Evolutionary conservation across 1,140 invertebrate species (phyloP), one percentile per base, ranked within the genome.

Genomic region (Tetraneura akinire): DNA sequence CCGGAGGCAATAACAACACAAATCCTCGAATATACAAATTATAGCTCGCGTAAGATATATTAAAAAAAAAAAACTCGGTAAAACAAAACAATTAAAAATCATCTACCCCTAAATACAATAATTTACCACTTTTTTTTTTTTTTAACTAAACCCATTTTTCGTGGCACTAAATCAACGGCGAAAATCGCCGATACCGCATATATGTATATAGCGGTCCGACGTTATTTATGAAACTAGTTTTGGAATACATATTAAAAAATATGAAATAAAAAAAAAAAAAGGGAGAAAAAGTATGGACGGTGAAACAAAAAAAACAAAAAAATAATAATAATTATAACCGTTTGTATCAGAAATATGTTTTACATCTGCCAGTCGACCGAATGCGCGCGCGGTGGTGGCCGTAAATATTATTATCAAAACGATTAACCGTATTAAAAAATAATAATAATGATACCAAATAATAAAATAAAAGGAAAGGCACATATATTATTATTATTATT

Each of bases 141-240:
- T 76, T 47, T n/a, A 62, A 29, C 23, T n/a, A 62, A 62, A 47
- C 73, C 21, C 74, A 57, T 78, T 78, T 78, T 62, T 47, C 47
- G 74, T 78, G 74, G 74, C 74, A 47, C 74, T 78, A 78, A 78
- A 78, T 78, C 74, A 78, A 78, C 74, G 62, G 16, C 42, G 9
- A 78, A 78, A 45, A 78, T 62, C 37, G 74, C 42, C 74, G 55
- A 78, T 78, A 57, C 71, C 53, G 74, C 32, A n/a, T n/a, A n/a
- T n/a, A n/a, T n/a, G n/a, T n/a, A n/a, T n/a, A n/a, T n/a, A n/a
- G 32, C n/a, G 29, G 37, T 23, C 37, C 55, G n/a, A 45, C 60
- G 74, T 78, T 60, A 60, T 78, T 78, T 78, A 78, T 78, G 74
- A 78, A 78, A 47, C 74, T 78, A 78, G 74, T 78, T 78, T 78